Percentiles rank a stretch among this genome's conserved stretches.
phyloP scores from a whole-genome alignment of 2,797 vertebrate species.

The Synaphobranchus kaupii region DNA sequence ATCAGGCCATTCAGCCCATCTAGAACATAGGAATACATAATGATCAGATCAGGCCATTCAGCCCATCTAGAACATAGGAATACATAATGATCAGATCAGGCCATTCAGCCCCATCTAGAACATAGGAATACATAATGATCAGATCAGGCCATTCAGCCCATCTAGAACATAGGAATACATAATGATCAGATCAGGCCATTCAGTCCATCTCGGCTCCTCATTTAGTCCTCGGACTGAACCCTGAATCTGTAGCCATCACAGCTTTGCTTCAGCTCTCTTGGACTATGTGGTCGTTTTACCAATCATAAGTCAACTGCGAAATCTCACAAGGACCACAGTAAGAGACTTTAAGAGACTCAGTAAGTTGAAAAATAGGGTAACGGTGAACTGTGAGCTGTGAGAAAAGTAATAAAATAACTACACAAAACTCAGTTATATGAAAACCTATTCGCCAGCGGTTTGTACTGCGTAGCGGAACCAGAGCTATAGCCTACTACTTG shows the following conservation, averaged over 20 bases:
- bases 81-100: no score
- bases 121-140: no score
- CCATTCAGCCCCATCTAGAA: no score
- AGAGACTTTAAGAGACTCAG: not conserved
- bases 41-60: no score
- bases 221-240: not conserved
- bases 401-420: not conserved
- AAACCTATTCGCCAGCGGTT: not conserved
- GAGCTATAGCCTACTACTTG: no score
- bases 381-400: not conserved
- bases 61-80: no score
- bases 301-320: not conserved
- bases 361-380: not conserved
- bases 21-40: no score
- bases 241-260: not conserved
- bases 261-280: not conserved
- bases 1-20: no score
- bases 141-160: not conserved
- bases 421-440: not conserved
- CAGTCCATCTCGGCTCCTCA: not conserved
- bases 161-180: no score
- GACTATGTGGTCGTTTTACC: not conserved
- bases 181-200: not conserved
- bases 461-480: not conserved
- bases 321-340: not conserved